Conservation (phyloP, 1,140 invertebrate genomes). For the Sitobion miscanthi region DNA sequence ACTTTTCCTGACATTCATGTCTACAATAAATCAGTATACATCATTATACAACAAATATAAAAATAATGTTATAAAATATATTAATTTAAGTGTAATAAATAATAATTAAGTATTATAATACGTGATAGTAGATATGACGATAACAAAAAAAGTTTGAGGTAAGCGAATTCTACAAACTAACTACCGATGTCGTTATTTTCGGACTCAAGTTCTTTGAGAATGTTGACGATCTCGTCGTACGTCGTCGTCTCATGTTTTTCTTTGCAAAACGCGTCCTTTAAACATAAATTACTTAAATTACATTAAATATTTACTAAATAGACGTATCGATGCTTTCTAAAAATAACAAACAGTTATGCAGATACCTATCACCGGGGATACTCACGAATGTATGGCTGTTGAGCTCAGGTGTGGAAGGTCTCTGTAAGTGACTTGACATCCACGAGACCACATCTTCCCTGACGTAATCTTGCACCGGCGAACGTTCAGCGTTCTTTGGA, state of each 20-base stretch:
- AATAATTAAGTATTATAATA: conserved; percentile 12
- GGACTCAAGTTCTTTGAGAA: conserved; percentile 48
- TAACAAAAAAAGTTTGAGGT: conserved; percentile 21
- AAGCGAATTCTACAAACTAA: neutral
- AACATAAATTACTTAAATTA: neutral
- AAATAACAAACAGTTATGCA: neutral
- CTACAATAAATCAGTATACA: conserved; percentile 48
- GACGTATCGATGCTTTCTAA: neutral
- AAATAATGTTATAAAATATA: neutral
- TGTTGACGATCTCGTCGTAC: conserved; percentile 43
- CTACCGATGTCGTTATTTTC: conserved; percentile 47
- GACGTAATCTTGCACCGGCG: neutral
- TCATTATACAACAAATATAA: neutral
- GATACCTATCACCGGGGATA: neutral
- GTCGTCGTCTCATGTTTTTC: conserved; percentile 14
- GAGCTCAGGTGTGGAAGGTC: neutral
- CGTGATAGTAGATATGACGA: neutral
- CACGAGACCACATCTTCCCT: conserved; percentile 37
- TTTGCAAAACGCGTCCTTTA: neutral
- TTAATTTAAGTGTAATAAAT: neutral
- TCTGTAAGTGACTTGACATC: conserved; percentile 43
- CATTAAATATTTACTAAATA: neutral
- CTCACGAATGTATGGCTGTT: neutral
- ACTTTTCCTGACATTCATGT: conserved; percentile 53
- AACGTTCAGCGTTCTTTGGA: neutral